A percentile compares a stretch with the other conserved stretches of the same genome.
Conservation (phyloP, 1,140 invertebrate species). For the Steinernema feltiae region DNA sequence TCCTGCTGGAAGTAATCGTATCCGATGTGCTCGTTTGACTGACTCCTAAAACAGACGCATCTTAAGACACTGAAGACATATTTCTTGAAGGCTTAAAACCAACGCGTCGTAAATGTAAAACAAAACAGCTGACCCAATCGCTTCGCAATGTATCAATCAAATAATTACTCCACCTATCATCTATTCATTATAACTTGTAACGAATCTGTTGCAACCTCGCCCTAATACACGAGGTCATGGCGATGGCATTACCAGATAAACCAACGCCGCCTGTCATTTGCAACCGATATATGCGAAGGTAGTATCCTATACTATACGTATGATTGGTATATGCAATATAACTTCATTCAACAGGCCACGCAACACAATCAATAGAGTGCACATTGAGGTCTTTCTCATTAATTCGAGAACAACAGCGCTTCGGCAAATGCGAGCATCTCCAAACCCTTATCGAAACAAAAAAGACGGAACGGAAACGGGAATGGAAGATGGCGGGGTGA, state of each 20-base stretch:
- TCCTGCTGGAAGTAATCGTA: neutral
- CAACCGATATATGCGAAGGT: neutral
- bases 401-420: neutral
- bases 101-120: neutral
- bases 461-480: neutral
- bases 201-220: neutral
- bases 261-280: neutral
- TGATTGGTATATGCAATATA: neutral
- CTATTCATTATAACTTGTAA: neutral
- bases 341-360: neutral
- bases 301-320: neutral
- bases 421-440: neutral
- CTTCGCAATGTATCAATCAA: neutral
- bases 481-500: too few species aligned
- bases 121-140: neutral
- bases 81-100: neutral
- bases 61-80: neutral
- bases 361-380: slow-evolving; percentile 3
- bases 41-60: neutral
- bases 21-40: neutral
- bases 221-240: neutral
- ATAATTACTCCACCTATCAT: neutral
- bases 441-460: neutral
- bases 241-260: neutral
- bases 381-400: slow-evolving; percentile 13